A percentile compares a stretch with the other conserved stretches of the same genome.
Conservation (phyloP, 2,888 invertebrate genomes). For the Catocala sponsa region DNA sequence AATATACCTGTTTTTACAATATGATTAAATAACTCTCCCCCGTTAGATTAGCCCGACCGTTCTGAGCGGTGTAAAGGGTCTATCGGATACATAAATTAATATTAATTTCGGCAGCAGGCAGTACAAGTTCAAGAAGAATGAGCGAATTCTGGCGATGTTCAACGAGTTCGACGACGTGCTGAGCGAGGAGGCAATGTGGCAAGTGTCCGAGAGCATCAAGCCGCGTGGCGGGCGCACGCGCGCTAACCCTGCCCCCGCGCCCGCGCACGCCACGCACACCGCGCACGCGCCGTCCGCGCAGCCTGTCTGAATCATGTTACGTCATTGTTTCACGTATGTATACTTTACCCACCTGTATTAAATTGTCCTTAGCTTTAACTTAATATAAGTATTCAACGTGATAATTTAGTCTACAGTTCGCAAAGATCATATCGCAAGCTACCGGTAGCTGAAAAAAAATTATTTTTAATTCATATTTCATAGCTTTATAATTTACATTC, state of each 20-base stretch:
- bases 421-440: too few relatives aligned
- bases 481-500: too few relatives aligned
- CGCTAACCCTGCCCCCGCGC: conserved; percentile 51
- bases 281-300: conserved; percentile 54
- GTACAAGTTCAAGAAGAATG: conserved; percentile 97
- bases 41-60: not conserved
- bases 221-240: conserved; percentile 92
- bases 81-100: conserved; percentile 21
- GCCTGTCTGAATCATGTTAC: conserved; percentile 9
- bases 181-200: conserved; percentile 99
- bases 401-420: too few relatives aligned
- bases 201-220: conserved; percentile 98
- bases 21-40: not conserved
- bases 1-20: not conserved
- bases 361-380: too few relatives aligned
- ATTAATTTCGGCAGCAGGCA: conserved; percentile 88
- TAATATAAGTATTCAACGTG: too few relatives aligned
- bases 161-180: conserved; percentile 98
- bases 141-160: conserved; percentile 97
- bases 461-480: too few relatives aligned
- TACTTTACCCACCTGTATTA: too few relatives aligned
- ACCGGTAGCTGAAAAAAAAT: too few relatives aligned
- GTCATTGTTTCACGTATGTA: conserved; percentile 19
- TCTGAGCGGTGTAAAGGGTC: not conserved
- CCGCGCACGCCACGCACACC: conserved; percentile 47